Evolutionary conservation across 2,888 invertebrate genomes (phyloP).

Genomic region (Sicus ferrugineus): DNA sequence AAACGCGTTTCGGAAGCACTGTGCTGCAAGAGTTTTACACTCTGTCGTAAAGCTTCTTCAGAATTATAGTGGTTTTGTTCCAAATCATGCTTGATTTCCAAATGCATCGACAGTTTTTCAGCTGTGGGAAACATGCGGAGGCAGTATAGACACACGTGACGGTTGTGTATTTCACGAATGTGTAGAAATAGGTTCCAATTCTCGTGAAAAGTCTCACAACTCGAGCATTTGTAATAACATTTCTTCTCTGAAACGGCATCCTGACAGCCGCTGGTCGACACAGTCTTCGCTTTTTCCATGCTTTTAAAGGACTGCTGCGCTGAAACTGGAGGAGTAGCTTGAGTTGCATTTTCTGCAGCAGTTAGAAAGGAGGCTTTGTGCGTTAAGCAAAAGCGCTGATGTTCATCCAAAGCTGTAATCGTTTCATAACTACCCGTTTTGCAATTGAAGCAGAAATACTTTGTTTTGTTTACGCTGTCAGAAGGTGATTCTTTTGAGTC

Average conservation of each 20-base stretch:
- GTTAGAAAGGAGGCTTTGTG: slow-evolving; percentile 43
- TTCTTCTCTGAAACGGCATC: slow-evolving; percentile 43
- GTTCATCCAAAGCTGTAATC: slow-evolving; percentile 73
- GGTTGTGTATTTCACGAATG: slow-evolving; percentile 82
- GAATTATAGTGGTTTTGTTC: slow-evolving; percentile 74
- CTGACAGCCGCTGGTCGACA: not conserved
- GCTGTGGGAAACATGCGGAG: slow-evolving; percentile 83
- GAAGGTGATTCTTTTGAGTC: not conserved
- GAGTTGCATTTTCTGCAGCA: not conserved
- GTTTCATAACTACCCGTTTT: slow-evolving; percentile 74
- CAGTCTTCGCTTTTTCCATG: slow-evolving; percentile 3
- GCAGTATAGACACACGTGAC: slow-evolving; percentile 84
- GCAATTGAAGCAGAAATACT: slow-evolving; percentile 74
- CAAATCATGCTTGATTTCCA: slow-evolving; percentile 80
- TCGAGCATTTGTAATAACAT: slow-evolving; percentile 82
- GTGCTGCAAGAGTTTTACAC: slow-evolving; percentile 66
- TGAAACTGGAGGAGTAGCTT: not conserved
- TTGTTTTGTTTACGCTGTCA: slow-evolving; percentile 29
- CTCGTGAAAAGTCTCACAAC: slow-evolving; percentile 84
- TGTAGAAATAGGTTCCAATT: slow-evolving; percentile 87
- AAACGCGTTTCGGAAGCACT: slow-evolving; percentile 67
- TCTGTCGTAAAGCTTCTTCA: slow-evolving; percentile 73
- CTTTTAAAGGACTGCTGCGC: slow-evolving; percentile 3
- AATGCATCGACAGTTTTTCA: slow-evolving; percentile 79
- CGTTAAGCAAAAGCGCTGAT: slow-evolving; percentile 70